Evolutionary conservation across 1,140 invertebrate species (phyloP).

Genomic region (Potamilus streckersoni): DNA sequence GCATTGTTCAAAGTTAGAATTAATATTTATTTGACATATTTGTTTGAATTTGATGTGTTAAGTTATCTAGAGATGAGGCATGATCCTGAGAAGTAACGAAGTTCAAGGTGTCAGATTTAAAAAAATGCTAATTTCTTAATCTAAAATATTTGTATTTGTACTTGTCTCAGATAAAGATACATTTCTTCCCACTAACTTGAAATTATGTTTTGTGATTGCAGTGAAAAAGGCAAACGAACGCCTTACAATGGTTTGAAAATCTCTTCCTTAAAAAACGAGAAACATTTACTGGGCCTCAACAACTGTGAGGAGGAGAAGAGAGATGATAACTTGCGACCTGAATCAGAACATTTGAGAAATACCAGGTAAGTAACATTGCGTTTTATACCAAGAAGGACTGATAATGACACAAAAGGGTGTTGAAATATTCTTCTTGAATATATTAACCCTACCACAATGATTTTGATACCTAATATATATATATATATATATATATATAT

Average conservation of each 20-base stretch:
- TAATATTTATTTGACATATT: no score
- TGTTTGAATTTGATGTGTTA: no score
- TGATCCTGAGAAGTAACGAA: no score
- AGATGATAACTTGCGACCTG: conserved; percentile 39
- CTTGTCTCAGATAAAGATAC: no score
- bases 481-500: no score
- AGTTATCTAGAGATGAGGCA: no score
- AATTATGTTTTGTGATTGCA: no score
- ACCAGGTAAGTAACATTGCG: conserved; percentile 37
- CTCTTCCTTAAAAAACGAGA: conserved; percentile 24
- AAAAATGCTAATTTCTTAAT: no score
- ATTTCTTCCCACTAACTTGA: no score
- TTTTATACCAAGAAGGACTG: neutral
- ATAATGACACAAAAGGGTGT: neutral
- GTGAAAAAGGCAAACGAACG: conserved; percentile 27
- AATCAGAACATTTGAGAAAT: conserved; percentile 53
- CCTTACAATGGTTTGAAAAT: conserved; percentile 58
- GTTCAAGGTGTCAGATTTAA: no score
- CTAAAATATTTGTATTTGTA: no score
- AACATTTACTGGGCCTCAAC: conserved; percentile 1
- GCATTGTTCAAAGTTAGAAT: no score
- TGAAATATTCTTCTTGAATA: neutral
- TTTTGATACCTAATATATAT: neutral
- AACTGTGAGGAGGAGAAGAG: neutral
- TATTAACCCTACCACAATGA: neutral